Base-by-base conservation (phyloP, 1,140 invertebrate genomes). In the Nomia melanderi region DNA sequence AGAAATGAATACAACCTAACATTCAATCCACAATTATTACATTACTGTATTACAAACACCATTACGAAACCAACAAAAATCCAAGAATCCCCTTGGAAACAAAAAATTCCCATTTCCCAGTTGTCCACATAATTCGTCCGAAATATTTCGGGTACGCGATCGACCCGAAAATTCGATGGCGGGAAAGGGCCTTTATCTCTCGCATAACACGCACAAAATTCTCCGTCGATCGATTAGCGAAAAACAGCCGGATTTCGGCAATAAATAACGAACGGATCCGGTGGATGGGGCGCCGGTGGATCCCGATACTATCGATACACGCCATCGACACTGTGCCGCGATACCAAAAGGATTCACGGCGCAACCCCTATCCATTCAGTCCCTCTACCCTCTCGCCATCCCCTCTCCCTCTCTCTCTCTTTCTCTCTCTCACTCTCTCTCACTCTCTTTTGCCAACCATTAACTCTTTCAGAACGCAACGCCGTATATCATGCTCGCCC, bases 341-440 rank as follows among this genome's bases (percentile, higher is more conserved):
- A 50, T 50, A 50, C 47, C 47, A 50, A 50, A n/a, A 50, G 47
- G 47, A 50, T 50, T 50, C 47, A 50, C 47, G 47, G n/a, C n/a
- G n/a, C n/a, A n/a, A 50, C 47, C 47, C 47, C 47, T n/a, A 50
- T n/a, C 47, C 20, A 5, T 36, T 36, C 41, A 17, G 12, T 12
- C 41, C 14, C 1, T 4, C 41, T 14, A 17, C 41, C 41, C 14
- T 4, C 41, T 44, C n/a, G 6, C 47, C 8, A 50, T 50, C 20
- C 41, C 20, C 41, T 14, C 12, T 2, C 41, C 4, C 41, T 17
- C 41, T 5, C 14, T 5, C 1, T 17, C 41, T 0, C 39, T 2
- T 2, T 2, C 12, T 2, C 0, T 2, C 12, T 4, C 39, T 14
- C 12, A 41, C 11, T 14, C 17, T 17, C 41, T 12, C 41, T 17